Evolutionary conservation across 2,888 invertebrate species (phyloP), one percentile per base, ranked within the genome.

Genomic region (Dioctria rufipes): DNA sequence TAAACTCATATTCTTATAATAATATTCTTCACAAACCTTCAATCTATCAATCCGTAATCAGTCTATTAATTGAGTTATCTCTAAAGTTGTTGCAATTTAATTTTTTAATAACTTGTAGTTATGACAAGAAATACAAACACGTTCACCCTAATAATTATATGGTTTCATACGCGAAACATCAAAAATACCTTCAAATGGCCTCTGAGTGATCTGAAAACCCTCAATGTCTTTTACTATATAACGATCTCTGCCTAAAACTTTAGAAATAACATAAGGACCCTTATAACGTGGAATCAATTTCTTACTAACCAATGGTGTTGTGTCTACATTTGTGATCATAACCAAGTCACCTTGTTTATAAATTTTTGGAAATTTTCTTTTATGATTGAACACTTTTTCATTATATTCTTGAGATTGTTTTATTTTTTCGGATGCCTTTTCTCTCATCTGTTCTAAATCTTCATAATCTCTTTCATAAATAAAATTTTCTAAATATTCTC

Each of bases 261-360:
- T 84, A 39, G 81, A 81, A 43, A 84, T 81, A 13, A 80, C 83
- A 80, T 84, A 85, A 40, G 84, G 85, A 8, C 84, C 84, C 78
- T 83, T 83, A 82, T 78, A 85, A 58, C 83, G 84, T 4, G 83
- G 83, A 25, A 84, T 83, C 3, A 84, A 79, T 80, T 85, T 85
- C 67, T 85, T 84, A 78, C 82, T 84, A 39, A 60, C 78, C 4
- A 83, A 83, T 3, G 65, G 25, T 1, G 25, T 25, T 25, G 25
- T 25, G 25, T 25, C 25, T 25, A 25, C 25, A 25, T 25, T 25
- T 25, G 25, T 25, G 25, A 25, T 25, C 25, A 25, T 25, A 25
- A 25, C 25, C 2, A 25, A 25, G 2, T 69, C 6, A 11, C 2
- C 6, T 51, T 43, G 3, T 42, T 66, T 60, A 82, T 67, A 81